Percentiles rank a stretch among this genome's conserved stretches.
Conservation (phyloP, 2,113 vertebrate species). For the Pseudois nayaur region DNA sequence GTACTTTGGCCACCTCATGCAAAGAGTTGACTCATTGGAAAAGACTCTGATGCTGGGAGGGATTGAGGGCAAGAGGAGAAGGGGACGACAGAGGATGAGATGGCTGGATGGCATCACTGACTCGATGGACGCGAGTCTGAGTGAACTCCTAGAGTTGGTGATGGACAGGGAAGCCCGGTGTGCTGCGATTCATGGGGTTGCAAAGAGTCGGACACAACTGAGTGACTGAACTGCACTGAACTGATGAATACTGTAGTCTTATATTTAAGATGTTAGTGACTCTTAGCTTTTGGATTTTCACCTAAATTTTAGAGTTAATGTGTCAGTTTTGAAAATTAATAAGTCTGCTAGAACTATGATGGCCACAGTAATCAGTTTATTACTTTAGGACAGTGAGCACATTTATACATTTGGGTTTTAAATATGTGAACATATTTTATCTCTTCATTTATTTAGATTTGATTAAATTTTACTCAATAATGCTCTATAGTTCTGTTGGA, state of each 20-base stretch:
- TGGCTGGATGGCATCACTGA: no score
- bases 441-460: not conserved
- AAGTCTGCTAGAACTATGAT: not conserved
- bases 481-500: not conserved
- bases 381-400: not conserved
- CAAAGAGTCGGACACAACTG: no score
- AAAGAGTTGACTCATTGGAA: no score
- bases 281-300: not conserved
- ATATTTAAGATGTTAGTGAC: not conserved
- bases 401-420: not conserved
- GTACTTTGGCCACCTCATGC: no score
- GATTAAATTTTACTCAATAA: not conserved
- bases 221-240: no score
- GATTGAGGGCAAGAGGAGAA: no score
- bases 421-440: not conserved
- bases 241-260: not conserved
- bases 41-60: no score
- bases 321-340: not conserved
- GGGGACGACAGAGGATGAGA: no score
- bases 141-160: no score
- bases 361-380: not conserved
- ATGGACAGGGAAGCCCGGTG: no score
- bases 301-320: not conserved
- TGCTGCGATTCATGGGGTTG: no score
- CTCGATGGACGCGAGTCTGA: no score